Base-by-base conservation (phyloP, 1,140 invertebrate species). In the Spodoptera litura region DNA sequence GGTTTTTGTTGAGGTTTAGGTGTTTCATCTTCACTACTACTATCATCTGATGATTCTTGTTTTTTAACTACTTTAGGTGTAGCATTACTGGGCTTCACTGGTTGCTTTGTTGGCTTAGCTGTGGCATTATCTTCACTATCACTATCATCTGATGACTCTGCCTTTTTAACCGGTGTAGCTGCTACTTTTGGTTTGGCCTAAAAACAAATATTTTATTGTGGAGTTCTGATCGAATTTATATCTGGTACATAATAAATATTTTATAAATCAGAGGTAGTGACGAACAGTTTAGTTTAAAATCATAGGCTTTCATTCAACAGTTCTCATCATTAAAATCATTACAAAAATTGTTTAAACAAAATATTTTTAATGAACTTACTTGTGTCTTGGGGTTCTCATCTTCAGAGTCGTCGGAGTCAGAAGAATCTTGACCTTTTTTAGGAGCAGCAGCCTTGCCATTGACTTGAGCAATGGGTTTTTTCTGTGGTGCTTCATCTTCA, bases 261-360 rank as follows among this genome's bases (percentile, higher is more conserved):
- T 11, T 53, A 58, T 11, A 27, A 71, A 78, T 94, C 92, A 94
- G 92, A 93, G 92, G 92, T 93, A 93, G 91, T 93, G 91, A 93
- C 92, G 91, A 94, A 89, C 82, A 44, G 15, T 79, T 61, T 78
- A 72, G 78, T 82, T 78, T 88, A 82, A 86, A 89, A 92, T 91
- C 90, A 92, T 73, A 81, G n/a, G 62, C 12, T 68, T 62, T 88
- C 91, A 91, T 88, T 84, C 61, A 71, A 38, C 70, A 73, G 74
- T 80, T 92, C 58, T 84, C 89, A 92, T 92, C 89, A 91, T 90
- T 81, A 77, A 56, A 80, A 56, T 71, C 70, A 52, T 74, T 61
- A 66, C 56, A 64, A 76, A 66, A 44, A 49, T 55, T 5, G 12
- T 66, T 25, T 8, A 25, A 15, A 8, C 25, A 58, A 31, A 31